These are phyloP conservation scores for Notolepis coatsorum DNA, from an alignment of 2,797 vertebrate genomes.

Conservation along the genomic window DNA sequence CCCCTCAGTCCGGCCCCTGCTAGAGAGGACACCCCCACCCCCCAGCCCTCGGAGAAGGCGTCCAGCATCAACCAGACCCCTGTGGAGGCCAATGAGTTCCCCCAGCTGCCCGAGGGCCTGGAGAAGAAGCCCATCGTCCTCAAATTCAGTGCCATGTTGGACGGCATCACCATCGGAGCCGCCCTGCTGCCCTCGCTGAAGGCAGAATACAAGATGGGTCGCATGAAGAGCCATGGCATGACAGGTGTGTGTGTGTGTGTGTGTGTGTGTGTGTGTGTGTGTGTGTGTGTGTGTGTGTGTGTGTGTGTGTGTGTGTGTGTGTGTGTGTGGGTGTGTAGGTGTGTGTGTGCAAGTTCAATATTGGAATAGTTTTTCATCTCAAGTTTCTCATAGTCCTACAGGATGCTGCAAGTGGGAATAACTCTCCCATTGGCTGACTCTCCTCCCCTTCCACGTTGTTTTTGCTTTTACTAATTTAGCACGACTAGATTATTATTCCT, in stretches of 20 bases:
- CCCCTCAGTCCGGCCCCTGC: constrained; percentile 84
- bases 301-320: no score
- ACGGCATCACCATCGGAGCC: constrained; percentile 96
- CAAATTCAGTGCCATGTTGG: constrained; percentile 98
- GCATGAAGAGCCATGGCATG: constrained; percentile 98
- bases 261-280: constrained; percentile 31
- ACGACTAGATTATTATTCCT: no score
- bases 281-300: not conserved
- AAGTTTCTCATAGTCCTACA: no score
- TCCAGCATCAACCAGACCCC: constrained; percentile 97
- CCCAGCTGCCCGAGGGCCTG: constrained; percentile 96
- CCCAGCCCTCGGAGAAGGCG: constrained; percentile 91
- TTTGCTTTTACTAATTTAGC: no score
- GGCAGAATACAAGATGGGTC: constrained; percentile 98
- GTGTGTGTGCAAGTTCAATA: no score
- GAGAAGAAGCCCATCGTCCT: constrained; percentile 98
- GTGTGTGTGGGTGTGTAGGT: no score
- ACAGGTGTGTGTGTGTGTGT: constrained; percentile 79
- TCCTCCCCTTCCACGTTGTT: no score
- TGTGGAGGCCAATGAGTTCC: constrained; percentile 95
- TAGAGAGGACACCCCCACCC: constrained; percentile 93
- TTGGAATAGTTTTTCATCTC: no score
- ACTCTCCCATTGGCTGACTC: no score
- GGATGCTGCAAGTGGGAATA: no score
- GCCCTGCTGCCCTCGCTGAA: constrained; percentile 96